phyloP scores from a whole-genome alignment of 1,140 invertebrate species.

The Cepaea nemoralis region DNA sequence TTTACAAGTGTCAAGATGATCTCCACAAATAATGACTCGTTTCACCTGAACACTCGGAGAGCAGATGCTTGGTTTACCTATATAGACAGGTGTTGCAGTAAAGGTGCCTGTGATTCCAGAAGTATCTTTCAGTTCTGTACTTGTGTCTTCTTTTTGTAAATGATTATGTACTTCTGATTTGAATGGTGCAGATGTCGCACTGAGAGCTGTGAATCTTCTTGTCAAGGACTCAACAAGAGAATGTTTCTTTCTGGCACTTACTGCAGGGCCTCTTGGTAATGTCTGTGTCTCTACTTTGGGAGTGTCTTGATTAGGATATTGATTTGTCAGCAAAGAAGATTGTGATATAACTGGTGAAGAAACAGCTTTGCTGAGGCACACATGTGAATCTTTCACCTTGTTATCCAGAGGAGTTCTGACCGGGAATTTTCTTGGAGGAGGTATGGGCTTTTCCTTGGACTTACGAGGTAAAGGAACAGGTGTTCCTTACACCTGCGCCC shows the following conservation, averaged over 20 bases:
- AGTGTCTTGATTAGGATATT: neutral
- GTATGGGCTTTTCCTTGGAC: slow-evolving; percentile 21
- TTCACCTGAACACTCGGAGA: neutral
- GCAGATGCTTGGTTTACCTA: neutral
- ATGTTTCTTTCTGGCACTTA: neutral
- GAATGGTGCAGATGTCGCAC: neutral
- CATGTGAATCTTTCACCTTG: neutral
- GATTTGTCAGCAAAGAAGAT: neutral
- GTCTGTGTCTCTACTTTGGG: neutral
- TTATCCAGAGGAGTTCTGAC: neutral
- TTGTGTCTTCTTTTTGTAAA: neutral
- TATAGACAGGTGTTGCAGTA: slow-evolving; percentile 29
- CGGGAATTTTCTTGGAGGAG: slow-evolving; percentile 20
- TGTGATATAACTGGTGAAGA: neutral
- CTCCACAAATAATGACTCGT: neutral
- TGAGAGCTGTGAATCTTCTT: slow-evolving; percentile 15
- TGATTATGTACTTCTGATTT: no score
- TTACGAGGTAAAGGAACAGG: slow-evolving; percentile 26
- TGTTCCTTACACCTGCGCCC: neutral
- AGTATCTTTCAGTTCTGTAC: neutral
- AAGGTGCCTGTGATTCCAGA: neutral
- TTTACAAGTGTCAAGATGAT: no score
- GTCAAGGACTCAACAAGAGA: slow-evolving; percentile 7
- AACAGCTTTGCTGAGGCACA: neutral
- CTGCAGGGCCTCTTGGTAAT: neutral